A percentile compares a stretch with the other conserved stretches of the same genome.
These are phyloP conservation scores for Wasmannia auropunctata DNA, from an alignment of 1,140 invertebrate genomes.

Conservation along the genomic window DNA sequence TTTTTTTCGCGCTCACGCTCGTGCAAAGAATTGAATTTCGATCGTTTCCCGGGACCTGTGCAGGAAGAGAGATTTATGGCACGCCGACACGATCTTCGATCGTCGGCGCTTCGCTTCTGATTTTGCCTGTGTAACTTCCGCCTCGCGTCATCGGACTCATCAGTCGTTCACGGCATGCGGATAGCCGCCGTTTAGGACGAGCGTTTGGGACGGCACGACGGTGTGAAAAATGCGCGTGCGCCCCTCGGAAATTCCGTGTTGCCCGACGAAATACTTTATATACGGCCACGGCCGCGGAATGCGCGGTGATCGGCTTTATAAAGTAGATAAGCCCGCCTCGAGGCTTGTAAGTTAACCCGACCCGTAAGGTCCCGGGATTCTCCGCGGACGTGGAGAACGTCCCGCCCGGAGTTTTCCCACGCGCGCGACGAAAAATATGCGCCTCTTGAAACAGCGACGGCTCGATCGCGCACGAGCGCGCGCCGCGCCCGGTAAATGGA, in stretches of 20 bases:
- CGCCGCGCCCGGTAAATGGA: constrained; percentile 45
- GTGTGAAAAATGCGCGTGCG: constrained; percentile 32
- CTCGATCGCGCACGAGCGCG: not conserved
- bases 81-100: not conserved
- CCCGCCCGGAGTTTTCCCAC: constrained; percentile 1
- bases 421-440: constrained; percentile 25
- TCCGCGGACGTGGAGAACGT: not conserved
- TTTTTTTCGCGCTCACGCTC: not conserved
- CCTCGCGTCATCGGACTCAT: not conserved
- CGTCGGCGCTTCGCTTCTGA: not conserved
- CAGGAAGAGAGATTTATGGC: not conserved
- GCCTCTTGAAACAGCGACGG: constrained; percentile 14
- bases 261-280: constrained; percentile 22
- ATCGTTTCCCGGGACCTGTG: not conserved
- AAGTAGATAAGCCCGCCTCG: constrained; percentile 38
- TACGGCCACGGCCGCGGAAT: constrained; percentile 31
- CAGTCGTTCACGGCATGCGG: too few species aligned
- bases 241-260: constrained; percentile 18
- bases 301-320: constrained; percentile 56
- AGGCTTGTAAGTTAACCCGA: constrained; percentile 30
- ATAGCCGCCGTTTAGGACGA: not conserved
- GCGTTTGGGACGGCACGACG: too few species aligned
- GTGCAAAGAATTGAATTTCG: constrained; percentile 16
- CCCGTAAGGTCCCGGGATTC: constrained; percentile 41
- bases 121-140: not conserved